A percentile compares a stretch with the other conserved stretches of the same genome.
phyloP scores from a whole-genome alignment of 2,888 invertebrate species.

The Sinopyrophorus schimmeli region DNA sequence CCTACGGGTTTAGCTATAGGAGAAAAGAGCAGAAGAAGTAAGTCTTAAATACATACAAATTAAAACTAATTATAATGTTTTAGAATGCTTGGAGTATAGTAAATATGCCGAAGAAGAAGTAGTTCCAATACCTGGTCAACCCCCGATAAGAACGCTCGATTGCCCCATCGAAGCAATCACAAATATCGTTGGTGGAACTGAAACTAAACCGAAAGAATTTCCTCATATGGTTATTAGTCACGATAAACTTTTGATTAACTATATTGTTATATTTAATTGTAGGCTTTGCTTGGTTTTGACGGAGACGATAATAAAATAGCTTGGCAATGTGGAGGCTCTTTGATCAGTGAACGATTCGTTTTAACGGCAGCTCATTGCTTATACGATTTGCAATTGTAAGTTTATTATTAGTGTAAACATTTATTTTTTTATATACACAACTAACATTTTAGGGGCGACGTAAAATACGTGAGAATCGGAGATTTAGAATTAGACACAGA shows the following conservation, averaged over 20 bases:
- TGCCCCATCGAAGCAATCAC: constrained; percentile 53
- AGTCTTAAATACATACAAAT: too few species aligned
- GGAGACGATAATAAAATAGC: constrained; percentile 41
- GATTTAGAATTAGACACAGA: constrained; percentile 51
- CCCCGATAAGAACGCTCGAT: constrained; percentile 45
- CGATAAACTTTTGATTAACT: neutral
- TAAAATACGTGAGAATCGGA: constrained; percentile 55
- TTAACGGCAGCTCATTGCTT: constrained; percentile 68
- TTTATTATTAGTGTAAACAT: neutral
- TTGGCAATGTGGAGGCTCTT: constrained; percentile 65
- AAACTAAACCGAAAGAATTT: constrained; percentile 36
- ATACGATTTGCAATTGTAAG: neutral
- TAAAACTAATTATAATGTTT: too few species aligned
- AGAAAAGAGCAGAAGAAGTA: constrained; percentile 36
- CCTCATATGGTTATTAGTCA: constrained; percentile 39
- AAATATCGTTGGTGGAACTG: constrained; percentile 55
- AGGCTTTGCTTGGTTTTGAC: constrained; percentile 45
- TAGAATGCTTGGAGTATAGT: constrained; percentile 57
- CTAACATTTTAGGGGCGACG: constrained; percentile 36
- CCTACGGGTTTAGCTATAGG: constrained; percentile 20
- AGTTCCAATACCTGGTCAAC: constrained; percentile 39
- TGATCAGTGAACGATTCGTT: constrained; percentile 63
- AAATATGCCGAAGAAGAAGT: constrained; percentile 50
- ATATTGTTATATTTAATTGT: constrained; percentile 20
- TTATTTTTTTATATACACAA: neutral